phyloP scores from a whole-genome alignment of 2,113 vertebrate genomes.

The Nannobrachium achirus region DNA sequence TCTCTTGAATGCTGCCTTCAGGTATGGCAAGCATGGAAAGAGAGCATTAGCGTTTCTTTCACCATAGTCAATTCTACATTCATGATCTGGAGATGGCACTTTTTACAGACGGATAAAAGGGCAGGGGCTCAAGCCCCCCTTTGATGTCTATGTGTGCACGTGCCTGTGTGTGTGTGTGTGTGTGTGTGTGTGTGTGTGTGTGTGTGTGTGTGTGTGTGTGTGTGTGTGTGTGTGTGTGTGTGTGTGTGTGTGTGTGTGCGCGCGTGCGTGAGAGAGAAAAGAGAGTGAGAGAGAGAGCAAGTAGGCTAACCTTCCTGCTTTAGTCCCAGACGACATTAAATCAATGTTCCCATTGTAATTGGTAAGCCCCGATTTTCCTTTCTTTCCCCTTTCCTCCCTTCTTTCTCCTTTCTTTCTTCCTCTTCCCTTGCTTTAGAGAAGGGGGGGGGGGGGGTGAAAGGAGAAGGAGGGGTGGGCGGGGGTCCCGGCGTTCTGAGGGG shows the following conservation, averaged over 20 bases:
- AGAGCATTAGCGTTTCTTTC: no score
- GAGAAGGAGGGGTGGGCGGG: no score
- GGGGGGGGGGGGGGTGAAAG: neutral
- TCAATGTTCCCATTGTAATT: constrained; percentile 49
- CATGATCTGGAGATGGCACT: no score
- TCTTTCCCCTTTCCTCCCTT: no score
- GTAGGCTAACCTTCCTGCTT: constrained; percentile 47
- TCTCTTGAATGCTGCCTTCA: no score
- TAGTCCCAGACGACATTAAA: constrained; percentile 48
- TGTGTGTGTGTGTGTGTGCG: constrained; percentile 6
- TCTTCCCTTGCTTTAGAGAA: neutral
- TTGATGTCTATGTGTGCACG: no score
- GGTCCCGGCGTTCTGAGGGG: neutral
- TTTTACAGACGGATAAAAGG: no score
- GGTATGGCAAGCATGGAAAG: no score
- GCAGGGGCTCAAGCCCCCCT: no score
- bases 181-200: constrained; percentile 37
- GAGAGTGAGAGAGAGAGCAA: constrained; percentile 14
- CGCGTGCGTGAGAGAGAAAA: neutral
- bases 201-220: constrained; percentile 9
- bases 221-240: neutral
- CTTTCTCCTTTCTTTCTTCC: constrained; percentile 36
- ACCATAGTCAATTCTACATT: no score
- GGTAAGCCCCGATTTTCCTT: constrained; percentile 41
- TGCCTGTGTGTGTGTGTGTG: constrained; percentile 16